Evolutionary conservation across 2,113 vertebrate species (phyloP).

Genomic region (Ailuropoda melanoleuca): DNA sequence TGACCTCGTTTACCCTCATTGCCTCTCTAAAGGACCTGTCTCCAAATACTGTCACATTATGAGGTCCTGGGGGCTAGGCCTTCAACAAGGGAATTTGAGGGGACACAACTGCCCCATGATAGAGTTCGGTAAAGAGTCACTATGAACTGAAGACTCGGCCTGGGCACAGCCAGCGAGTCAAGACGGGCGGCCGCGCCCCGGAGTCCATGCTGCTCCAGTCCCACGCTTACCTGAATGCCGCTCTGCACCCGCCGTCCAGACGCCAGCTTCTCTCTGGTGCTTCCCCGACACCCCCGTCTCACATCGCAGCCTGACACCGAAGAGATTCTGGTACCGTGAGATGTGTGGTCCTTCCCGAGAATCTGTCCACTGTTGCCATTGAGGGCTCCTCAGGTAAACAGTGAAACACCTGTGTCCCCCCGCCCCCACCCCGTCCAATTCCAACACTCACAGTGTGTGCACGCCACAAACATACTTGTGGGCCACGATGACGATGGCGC

Average conservation of each 20-base stretch:
- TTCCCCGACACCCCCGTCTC: background rate
- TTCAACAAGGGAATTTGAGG: too few species aligned
- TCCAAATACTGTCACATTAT: background rate
- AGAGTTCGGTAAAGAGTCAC: too few species aligned
- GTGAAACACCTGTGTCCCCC: too few species aligned
- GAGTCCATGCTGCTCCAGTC: too few species aligned
- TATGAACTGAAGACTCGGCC: background rate
- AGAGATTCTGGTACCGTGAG: too few species aligned
- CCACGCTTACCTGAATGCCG: rapidly evolving
- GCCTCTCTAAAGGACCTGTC: background rate
- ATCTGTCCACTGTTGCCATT: rapidly evolving
- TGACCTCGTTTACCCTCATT: background rate
- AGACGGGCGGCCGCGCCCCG: rapidly evolving
- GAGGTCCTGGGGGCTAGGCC: background rate
- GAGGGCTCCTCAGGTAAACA: too few species aligned
- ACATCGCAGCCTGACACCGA: rapidly evolving
- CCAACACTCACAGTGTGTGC: rapidly evolving
- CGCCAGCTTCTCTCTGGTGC: background rate
- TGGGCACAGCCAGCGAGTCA: background rate
- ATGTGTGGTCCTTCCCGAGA: too few species aligned
- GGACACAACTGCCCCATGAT: background rate
- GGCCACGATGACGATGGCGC: rapidly evolving
- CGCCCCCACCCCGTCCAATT: background rate
- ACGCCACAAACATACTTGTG: rapidly evolving
- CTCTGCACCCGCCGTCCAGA: too few species aligned